Percentiles rank a stretch among this genome's conserved stretches.
phyloP scores from a whole-genome alignment of 2,888 invertebrate species.

The Hoplodrina ambigua region DNA sequence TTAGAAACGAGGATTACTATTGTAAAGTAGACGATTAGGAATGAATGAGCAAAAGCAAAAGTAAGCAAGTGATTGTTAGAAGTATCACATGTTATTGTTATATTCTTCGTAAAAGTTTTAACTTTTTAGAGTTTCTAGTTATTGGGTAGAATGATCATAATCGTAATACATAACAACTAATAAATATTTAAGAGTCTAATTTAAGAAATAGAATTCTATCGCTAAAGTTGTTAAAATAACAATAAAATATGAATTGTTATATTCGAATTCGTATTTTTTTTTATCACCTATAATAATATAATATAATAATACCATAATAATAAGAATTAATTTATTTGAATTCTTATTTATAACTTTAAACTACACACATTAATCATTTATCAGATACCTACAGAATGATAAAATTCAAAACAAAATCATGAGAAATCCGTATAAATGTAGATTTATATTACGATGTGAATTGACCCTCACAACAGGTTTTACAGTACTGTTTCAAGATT shows the following conservation, averaged over 20 bases:
- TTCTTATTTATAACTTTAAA: not conserved
- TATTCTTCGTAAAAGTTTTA: conserved; percentile 7
- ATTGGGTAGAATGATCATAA: not conserved
- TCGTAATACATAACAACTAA: not conserved
- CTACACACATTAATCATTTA: too few species aligned
- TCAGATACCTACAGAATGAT: not conserved
- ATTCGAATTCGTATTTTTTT: too few species aligned
- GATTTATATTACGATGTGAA: not conserved
- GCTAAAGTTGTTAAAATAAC: not conserved
- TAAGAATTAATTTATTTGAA: not conserved
- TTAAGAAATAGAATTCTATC: not conserved
- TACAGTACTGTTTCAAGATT: not conserved
- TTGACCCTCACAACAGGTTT: not conserved
- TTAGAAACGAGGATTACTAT: conserved; percentile 30
- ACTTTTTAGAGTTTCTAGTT: not conserved
- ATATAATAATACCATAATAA: not conserved
- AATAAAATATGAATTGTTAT: not conserved
- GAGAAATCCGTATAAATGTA: not conserved
- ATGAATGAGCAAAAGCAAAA: conserved; percentile 11
- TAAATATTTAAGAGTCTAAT: not conserved
- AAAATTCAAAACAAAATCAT: not conserved
- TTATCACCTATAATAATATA: too few species aligned
- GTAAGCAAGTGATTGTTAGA: conserved; percentile 9
- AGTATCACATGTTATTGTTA: conserved; percentile 5
- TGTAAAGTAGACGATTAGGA: conserved; percentile 28